Base-by-base conservation (phyloP, 1,140 invertebrate genomes). In the Periplaneta americana region DNA sequence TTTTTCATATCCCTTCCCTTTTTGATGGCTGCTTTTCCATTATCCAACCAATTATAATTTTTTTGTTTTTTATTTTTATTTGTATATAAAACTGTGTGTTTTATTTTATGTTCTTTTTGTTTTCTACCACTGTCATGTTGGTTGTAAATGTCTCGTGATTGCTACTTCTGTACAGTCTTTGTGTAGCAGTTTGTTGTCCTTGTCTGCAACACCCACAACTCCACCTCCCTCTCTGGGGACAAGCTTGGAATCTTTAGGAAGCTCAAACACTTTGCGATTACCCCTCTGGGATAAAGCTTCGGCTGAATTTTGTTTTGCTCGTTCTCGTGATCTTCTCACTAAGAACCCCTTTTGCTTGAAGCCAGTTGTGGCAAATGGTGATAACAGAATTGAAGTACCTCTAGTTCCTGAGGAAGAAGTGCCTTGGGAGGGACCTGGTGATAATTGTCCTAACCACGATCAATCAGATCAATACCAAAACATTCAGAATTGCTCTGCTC, bases 221-320 rank as follows among this genome's bases (percentile, higher is more conserved):
- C 75, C 31, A 18, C 75, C 75, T 22, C 34, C 75, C 31, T 76
- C 31, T 76, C 2, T 76, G 31, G 33, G 75, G 33, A 34, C 75
- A 76, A 36, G 33, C 33, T 18, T 34, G 15, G 34, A 34, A 13
- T 36, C 22, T 2, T 31, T 76, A 8, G 34, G 34, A n/a, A 18
- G 11, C 32, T 76, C 75, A 34, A 31, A 18, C 48, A 90, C 90
- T 1, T 85, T 92, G 48, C 91, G 92, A 82, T 87, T 94, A 34
- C 93, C 93, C 5, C 85, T 94, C 2, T 94, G 93, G 91, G 93
- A 94, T 85, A 92, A 93, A 86, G 92, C 93, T 10, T 93, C 92
- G 10, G 93, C 93, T 0, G 93, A 94, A 85, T 94, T 94, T 84
- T 93, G 92, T 85, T 94, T 94, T 82, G 92, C 93, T 8, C 93